Evolutionary conservation across 2,113 vertebrate genomes (phyloP).

Genomic region (Numenius arquata): DNA sequence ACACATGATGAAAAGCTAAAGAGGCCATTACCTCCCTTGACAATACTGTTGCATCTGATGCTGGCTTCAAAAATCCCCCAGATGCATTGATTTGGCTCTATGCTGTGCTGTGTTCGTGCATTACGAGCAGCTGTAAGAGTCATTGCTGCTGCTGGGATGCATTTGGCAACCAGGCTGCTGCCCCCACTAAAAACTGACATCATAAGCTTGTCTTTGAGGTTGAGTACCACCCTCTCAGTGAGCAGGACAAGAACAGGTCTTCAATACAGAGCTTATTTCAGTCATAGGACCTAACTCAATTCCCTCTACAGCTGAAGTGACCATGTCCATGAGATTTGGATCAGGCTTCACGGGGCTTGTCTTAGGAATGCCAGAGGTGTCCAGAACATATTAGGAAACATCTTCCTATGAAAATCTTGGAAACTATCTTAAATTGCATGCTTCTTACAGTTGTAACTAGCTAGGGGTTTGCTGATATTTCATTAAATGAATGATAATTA

Average conservation of each 20-base stretch:
- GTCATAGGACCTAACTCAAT: neutral
- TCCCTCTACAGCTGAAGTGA: neutral
- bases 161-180: neutral
- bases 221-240: neutral
- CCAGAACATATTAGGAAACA: neutral
- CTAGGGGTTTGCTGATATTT: neutral
- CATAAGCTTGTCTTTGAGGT: neutral
- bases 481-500: neutral
- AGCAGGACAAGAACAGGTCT: neutral
- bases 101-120: neutral
- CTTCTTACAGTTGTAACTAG: neutral
- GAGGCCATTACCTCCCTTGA: neutral
- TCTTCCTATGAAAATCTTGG: neutral
- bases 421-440: neutral
- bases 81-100: neutral
- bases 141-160: neutral
- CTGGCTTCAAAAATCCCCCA: neutral
- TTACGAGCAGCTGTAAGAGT: neutral
- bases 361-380: neutral
- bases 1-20: neutral
- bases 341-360: neutral
- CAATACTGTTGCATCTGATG: neutral
- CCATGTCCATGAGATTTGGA: neutral
- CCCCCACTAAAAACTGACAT: neutral
- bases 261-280: rapidly evolving